Percentiles rank a stretch among this genome's conserved stretches.
phyloP scores from a whole-genome alignment of 2,113 vertebrate species.

The Pagrus major region DNA sequence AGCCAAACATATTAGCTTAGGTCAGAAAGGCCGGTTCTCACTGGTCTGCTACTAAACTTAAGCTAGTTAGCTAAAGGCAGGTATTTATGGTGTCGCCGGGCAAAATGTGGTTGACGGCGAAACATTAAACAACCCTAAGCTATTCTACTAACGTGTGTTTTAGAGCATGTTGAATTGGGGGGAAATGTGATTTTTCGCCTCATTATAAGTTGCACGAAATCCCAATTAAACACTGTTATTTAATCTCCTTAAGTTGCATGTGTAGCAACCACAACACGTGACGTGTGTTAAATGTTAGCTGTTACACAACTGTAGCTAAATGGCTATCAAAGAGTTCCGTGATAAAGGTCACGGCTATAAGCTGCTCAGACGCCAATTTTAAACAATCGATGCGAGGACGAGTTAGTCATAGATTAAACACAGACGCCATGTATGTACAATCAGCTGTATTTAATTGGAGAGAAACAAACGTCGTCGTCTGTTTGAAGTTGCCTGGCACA shows the following conservation, averaged over 20 bases:
- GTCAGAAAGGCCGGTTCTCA: slow-evolving; percentile 36
- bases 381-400: rapidly evolving
- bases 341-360: slow-evolving; percentile 53
- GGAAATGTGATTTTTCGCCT: rapidly evolving
- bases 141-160: background rate
- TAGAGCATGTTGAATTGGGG: rapidly evolving
- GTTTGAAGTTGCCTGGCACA: slow-evolving; percentile 21
- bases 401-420: rapidly evolving
- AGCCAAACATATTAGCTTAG: slow-evolving; percentile 4
- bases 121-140: background rate
- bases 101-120: slow-evolving; percentile 11
- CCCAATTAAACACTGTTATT: too few relatives aligned
- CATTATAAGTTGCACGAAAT: too few relatives aligned
- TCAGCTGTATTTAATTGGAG: rapidly evolving
- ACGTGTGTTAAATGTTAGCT: slow-evolving; percentile 53
- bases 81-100: slow-evolving; percentile 19
- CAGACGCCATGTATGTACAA: rapidly evolving
- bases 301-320: slow-evolving; percentile 48
- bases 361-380: background rate
- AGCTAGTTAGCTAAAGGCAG: slow-evolving; percentile 62
- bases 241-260: background rate
- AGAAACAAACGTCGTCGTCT: background rate
- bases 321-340: slow-evolving; percentile 23
- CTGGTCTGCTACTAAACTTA: slow-evolving; percentile 51
- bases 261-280: slow-evolving; percentile 43